Conservation (phyloP, 2,888 invertebrate genomes). For the Mermis nigrescens region DNA sequence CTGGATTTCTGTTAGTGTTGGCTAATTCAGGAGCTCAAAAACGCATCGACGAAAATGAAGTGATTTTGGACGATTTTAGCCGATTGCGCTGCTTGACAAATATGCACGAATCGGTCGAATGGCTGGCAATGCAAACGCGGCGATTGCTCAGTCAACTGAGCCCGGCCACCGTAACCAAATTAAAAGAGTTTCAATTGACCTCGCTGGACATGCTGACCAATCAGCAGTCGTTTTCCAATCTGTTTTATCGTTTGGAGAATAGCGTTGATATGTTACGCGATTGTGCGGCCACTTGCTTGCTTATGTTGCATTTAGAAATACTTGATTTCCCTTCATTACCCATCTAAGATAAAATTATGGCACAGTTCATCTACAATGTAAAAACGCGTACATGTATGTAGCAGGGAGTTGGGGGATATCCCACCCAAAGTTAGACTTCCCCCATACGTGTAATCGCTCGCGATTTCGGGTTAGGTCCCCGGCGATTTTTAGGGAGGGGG, state of each 20-base stretch:
- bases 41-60: constrained; percentile 46
- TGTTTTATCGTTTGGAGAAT: constrained; percentile 16
- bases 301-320: constrained; percentile 82
- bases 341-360: too few relatives aligned
- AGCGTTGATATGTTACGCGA: constrained; percentile 41
- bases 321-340: too few relatives aligned
- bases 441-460: too few relatives aligned
- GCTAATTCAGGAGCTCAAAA: constrained; percentile 21
- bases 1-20: too few relatives aligned
- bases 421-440: too few relatives aligned
- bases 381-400: too few relatives aligned
- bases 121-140: constrained; percentile 19
- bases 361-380: too few relatives aligned
- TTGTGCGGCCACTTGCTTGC: constrained; percentile 66
- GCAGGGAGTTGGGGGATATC: too few relatives aligned
- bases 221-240: neutral
- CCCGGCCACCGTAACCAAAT: neutral
- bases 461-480: too few relatives aligned
- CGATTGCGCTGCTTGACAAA: constrained; percentile 65
- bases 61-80: constrained; percentile 55
- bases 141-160: constrained; percentile 15
- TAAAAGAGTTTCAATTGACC: constrained; percentile 7
- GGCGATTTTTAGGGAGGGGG: too few relatives aligned
- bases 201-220: neutral
- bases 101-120: constrained; percentile 67